phyloP scores from a whole-genome alignment of 2,888 invertebrate genomes.

The Formica aserva region DNA sequence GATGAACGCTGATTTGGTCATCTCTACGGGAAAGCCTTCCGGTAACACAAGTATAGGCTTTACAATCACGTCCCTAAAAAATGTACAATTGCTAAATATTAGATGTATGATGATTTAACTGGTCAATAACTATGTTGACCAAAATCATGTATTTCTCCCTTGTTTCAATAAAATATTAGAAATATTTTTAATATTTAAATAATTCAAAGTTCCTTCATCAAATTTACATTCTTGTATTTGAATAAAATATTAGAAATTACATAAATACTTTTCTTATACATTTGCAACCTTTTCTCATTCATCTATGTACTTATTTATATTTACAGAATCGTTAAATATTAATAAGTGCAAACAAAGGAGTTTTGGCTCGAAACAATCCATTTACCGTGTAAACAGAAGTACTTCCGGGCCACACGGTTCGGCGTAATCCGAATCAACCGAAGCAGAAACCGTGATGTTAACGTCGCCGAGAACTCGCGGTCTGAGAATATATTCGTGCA shows the following conservation, averaged over 20 bases:
- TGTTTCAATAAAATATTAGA: background rate
- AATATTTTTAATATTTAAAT: background rate
- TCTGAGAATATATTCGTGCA: slow-evolving; percentile 80
- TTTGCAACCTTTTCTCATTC: background rate
- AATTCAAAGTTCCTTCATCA: background rate
- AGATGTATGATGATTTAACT: background rate
- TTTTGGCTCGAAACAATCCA: background rate
- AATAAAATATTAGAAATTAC: background rate
- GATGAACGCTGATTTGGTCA: slow-evolving; percentile 89
- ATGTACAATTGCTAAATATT: background rate
- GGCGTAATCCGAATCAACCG: slow-evolving; percentile 85
- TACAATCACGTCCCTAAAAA: slow-evolving; percentile 88
- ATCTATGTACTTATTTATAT: background rate
- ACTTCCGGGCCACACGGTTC: slow-evolving; percentile 86
- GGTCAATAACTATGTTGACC: background rate
- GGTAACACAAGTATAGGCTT: slow-evolving; percentile 89
- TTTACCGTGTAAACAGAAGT: slow-evolving; percentile 85
- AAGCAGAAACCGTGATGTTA: slow-evolving; percentile 87
- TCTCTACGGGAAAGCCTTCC: slow-evolving; percentile 90
- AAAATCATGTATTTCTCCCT: slow-evolving; percentile 1
- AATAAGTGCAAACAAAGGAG: background rate
- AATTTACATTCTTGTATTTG: background rate
- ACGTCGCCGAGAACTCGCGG: slow-evolving; percentile 85
- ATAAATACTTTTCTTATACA: background rate
- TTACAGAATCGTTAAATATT: background rate